phyloP scores from a whole-genome alignment of 2,113 vertebrate species.

The Mobula birostris region DNA sequence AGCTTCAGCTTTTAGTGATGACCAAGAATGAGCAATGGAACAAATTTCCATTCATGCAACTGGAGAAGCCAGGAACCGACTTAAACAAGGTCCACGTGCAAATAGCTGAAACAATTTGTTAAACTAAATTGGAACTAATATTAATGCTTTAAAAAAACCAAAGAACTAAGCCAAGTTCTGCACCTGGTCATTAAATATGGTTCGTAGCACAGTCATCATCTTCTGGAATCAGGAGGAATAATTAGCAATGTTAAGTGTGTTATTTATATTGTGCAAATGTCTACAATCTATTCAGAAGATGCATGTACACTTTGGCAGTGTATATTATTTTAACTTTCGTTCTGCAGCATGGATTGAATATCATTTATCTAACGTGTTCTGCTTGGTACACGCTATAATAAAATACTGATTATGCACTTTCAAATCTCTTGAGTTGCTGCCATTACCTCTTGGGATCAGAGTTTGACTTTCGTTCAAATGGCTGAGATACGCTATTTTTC shows the following conservation, averaged over 20 bases:
- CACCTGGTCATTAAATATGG: slow-evolving; percentile 29
- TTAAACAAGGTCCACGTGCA: not conserved
- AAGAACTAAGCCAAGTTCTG: not conserved
- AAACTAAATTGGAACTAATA: not conserved
- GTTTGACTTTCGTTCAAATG: slow-evolving; percentile 22
- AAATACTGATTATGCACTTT: slow-evolving; percentile 15
- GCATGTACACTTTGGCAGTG: not conserved
- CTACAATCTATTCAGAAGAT: slow-evolving; percentile 17
- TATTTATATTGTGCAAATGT: not conserved
- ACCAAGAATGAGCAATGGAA: not conserved
- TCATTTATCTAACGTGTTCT: not conserved
- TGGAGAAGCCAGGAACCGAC: not conserved
- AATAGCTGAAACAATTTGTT: not conserved
- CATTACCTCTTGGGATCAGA: not conserved
- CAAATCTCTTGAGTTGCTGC: not conserved
- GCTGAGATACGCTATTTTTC: slow-evolving; percentile 18
- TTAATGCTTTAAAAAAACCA: slow-evolving; percentile 1
- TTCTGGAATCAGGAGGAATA: not conserved
- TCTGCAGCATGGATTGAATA: not conserved
- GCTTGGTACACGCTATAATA: not conserved
- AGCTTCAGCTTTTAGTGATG: not conserved
- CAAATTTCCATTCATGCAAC: not conserved
- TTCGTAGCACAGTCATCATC: not conserved
- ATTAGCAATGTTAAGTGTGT: not conserved
- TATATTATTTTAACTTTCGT: not conserved